Evolutionary conservation across 2,797 vertebrate genomes (phyloP).

Genomic region (Graptemys geographica): DNA sequence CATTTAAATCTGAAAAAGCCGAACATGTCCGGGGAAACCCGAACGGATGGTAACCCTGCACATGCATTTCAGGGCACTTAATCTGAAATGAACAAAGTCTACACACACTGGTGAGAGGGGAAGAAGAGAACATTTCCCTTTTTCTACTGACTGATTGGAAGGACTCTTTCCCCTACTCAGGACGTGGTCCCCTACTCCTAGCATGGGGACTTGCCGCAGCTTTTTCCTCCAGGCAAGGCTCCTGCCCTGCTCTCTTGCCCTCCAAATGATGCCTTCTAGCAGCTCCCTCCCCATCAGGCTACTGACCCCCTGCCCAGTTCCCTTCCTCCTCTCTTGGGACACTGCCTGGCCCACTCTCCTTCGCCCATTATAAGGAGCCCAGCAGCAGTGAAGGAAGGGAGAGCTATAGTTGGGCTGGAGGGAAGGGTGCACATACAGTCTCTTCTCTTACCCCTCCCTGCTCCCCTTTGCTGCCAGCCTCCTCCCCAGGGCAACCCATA

Average conservation of each 20-base stretch:
- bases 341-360: neutral
- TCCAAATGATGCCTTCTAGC: neutral
- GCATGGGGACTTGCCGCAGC: neutral
- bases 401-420: too few relatives aligned
- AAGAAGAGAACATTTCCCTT: neutral
- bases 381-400: too few relatives aligned
- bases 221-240: neutral
- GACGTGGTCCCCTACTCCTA: too few relatives aligned
- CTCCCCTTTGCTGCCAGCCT: too few relatives aligned
- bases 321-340: neutral
- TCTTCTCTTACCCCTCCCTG: too few relatives aligned
- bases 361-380: too few relatives aligned
- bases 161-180: neutral
- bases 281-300: neutral
- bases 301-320: neutral
- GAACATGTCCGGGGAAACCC: too few relatives aligned
- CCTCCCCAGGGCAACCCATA: too few relatives aligned
- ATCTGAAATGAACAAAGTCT: neutral
- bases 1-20: too few relatives aligned
- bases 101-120: neutral
- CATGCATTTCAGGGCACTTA: accelerated
- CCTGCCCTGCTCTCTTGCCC: neutral
- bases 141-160: neutral
- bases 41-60: too few relatives aligned
- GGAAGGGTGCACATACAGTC: too few relatives aligned